phyloP scores from a whole-genome alignment of 1,140 invertebrate genomes.

The Streblospio benedicti region DNA sequence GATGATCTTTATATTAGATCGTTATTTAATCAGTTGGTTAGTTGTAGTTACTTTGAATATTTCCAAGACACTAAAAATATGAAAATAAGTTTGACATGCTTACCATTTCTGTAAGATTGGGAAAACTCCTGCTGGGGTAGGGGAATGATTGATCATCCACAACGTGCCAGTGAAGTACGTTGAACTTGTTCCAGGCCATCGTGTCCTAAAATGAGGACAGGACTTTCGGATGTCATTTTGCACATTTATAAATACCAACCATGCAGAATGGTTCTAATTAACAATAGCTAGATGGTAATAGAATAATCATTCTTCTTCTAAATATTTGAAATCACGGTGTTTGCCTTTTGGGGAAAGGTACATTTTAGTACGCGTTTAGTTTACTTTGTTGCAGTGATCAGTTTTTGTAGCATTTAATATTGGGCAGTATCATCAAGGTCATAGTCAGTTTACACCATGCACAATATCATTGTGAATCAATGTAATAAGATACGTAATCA shows the following conservation, averaged over 20 bases:
- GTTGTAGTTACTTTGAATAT: too few relatives aligned
- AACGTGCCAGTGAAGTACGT: constrained; percentile 92
- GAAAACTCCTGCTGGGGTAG: constrained; percentile 67
- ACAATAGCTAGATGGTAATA: constrained; percentile 14
- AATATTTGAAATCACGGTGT: neutral
- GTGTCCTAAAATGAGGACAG: constrained; percentile 43
- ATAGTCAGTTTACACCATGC: too few relatives aligned
- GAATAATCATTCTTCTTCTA: neutral
- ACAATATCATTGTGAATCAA: too few relatives aligned
- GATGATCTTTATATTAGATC: too few relatives aligned
- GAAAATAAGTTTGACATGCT: too few relatives aligned
- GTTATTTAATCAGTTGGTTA: too few relatives aligned
- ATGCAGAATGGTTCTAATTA: neutral
- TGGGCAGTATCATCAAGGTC: too few relatives aligned
- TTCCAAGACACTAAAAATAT: too few relatives aligned
- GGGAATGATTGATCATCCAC: constrained; percentile 86
- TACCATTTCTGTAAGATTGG: constrained; percentile 48
- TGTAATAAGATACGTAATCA: too few relatives aligned
- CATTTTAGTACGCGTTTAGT: neutral
- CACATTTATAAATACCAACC: constrained; percentile 14
- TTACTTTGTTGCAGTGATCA: neutral
- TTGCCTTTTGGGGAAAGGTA: neutral
- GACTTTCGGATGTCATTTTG: neutral
- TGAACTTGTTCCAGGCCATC: constrained; percentile 81
- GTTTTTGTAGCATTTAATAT: too few relatives aligned